Conservation (phyloP, 2,113 vertebrate species). For the Istiophorus platypterus region DNA sequence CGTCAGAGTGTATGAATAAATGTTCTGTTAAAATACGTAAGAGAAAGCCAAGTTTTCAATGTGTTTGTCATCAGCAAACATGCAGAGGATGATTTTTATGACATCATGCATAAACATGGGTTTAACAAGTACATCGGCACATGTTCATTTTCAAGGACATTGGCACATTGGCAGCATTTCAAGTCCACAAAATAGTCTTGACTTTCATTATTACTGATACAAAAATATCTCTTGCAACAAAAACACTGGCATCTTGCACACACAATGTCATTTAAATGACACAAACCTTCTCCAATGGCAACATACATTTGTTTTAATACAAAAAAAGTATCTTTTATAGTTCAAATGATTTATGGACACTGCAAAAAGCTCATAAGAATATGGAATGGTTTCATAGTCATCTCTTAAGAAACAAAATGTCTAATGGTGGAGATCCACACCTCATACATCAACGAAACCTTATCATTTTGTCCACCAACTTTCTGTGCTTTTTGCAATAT, state of each 20-base stretch:
- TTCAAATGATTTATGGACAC: background rate
- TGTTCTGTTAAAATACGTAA: constrained; percentile 13
- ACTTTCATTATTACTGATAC: background rate
- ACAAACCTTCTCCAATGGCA: background rate
- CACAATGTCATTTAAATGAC: background rate
- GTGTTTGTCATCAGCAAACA: constrained; percentile 18
- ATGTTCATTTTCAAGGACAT: background rate
- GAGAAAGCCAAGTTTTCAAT: constrained; percentile 22
- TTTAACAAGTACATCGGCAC: background rate
- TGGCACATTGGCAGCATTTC: background rate
- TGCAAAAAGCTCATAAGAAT: too few relatives aligned
- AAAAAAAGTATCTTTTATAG: background rate
- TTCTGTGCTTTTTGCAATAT: background rate
- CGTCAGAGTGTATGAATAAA: background rate
- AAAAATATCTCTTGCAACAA: background rate
- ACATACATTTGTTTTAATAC: background rate
- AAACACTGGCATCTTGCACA: background rate
- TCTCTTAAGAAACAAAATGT: background rate
- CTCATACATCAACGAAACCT: background rate
- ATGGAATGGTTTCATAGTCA: too few relatives aligned
- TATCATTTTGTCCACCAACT: background rate
- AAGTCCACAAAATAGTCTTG: background rate
- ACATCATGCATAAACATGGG: background rate
- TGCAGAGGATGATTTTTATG: constrained; percentile 5
- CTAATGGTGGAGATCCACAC: background rate